phyloP scores from a whole-genome alignment of 2,797 vertebrate genomes.

The Anableps anableps region DNA sequence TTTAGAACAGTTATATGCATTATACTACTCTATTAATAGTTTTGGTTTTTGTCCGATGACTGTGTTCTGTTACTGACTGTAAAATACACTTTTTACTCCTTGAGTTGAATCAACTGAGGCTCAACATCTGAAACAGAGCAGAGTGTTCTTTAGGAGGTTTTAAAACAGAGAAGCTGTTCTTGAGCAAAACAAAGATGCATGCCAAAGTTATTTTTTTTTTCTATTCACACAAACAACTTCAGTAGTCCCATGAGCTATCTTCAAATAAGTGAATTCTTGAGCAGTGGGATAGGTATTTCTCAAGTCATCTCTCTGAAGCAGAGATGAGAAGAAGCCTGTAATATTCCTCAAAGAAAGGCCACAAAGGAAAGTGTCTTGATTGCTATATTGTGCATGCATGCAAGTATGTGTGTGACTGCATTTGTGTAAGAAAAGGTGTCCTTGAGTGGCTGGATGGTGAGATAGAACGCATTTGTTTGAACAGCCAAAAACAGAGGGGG shows the following conservation, averaged over 20 bases:
- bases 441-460: slow-evolving; percentile 65
- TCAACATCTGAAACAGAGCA: background rate
- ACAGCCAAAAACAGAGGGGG: slow-evolving; percentile 60
- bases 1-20: background rate
- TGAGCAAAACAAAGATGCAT: background rate
- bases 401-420: background rate
- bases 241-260: slow-evolving; percentile 13
- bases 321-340: slow-evolving; percentile 52
- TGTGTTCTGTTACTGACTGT: background rate
- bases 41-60: background rate
- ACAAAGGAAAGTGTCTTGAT: slow-evolving; percentile 40
- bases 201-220: background rate
- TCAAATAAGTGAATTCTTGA: slow-evolving; percentile 35
- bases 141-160: background rate
- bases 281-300: slow-evolving; percentile 28
- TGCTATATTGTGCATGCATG: slow-evolving; percentile 32
- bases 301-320: slow-evolving; percentile 45
- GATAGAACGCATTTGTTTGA: slow-evolving; percentile 66
- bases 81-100: background rate
- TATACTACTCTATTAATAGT: background rate
- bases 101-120: background rate
- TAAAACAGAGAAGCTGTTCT: background rate
- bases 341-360: slow-evolving; percentile 53
- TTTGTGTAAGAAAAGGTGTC: slow-evolving; percentile 35
- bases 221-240: slow-evolving; percentile 10